A percentile compares a stretch with the other conserved stretches of the same genome.
These are phyloP conservation scores for Dipus sagitta DNA, from an alignment of 2,797 vertebrate species.

Conservation along the genomic window DNA sequence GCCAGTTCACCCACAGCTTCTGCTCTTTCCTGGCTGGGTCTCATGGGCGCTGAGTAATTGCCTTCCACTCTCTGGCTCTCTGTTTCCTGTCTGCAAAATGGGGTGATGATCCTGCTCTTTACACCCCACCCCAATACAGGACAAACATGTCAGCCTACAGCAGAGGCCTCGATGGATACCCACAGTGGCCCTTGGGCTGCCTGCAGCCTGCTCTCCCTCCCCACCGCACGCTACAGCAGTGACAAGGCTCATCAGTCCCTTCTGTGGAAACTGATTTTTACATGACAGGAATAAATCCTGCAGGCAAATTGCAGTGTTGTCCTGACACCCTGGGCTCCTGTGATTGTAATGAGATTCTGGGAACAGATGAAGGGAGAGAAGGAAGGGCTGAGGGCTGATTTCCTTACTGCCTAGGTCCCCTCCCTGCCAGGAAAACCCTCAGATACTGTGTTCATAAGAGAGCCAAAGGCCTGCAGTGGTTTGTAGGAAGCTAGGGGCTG, in stretches of 20 bases:
- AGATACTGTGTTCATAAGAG: background rate
- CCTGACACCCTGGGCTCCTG: background rate
- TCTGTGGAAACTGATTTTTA: constrained; percentile 58
- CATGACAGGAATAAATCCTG: constrained; percentile 54
- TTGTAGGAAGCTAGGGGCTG: background rate
- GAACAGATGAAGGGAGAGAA: background rate
- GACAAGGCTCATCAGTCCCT: background rate
- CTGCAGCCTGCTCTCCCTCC: background rate
- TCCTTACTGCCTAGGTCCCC: background rate
- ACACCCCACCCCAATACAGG: background rate
- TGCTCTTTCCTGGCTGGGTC: background rate
- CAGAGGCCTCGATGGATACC: background rate
- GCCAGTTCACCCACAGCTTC: background rate
- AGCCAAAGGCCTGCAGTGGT: background rate
- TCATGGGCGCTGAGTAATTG: background rate
- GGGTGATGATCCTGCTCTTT: background rate
- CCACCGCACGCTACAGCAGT: background rate
- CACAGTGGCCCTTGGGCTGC: background rate
- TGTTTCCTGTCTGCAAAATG: constrained; percentile 42
- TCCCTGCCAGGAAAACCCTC: background rate
- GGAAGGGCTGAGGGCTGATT: constrained; percentile 9
- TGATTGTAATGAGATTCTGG: constrained; percentile 58
- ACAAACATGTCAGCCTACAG: too few species aligned
- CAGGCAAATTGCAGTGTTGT: constrained; percentile 68
- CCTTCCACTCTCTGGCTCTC: background rate